Conservation (phyloP, 2,888 invertebrate species). For the Notodonta dromedarius region DNA sequence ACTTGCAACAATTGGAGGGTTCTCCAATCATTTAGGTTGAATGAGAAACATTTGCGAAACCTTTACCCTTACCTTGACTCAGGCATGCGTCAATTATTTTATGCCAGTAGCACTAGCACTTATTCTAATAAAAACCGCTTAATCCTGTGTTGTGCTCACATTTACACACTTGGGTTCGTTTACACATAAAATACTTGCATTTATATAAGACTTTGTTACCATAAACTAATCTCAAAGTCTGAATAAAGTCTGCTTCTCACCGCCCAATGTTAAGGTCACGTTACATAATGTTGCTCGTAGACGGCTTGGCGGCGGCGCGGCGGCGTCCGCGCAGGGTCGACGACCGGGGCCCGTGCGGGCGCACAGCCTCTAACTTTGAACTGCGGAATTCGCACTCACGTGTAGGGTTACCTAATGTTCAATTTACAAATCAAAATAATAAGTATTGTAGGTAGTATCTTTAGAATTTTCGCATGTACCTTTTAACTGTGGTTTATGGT, state of each 20-base stretch:
- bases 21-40: too few relatives aligned
- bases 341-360: conserved; percentile 78
- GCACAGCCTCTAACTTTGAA: conserved; percentile 67
- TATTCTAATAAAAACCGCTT: background rate
- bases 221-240: conserved; percentile 25
- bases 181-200: conserved; percentile 10
- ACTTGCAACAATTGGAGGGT: too few relatives aligned
- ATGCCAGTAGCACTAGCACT: too few relatives aligned
- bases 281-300: conserved; percentile 74
- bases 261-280: conserved; percentile 78
- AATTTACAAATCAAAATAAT: background rate
- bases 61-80: too few relatives aligned
- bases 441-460: too few relatives aligned
- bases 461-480: too few relatives aligned
- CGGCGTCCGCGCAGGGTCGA: conserved; percentile 64
- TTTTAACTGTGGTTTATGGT: too few relatives aligned
- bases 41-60: too few relatives aligned
- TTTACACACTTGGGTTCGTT: background rate
- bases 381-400: conserved; percentile 61
- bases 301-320: conserved; percentile 71
- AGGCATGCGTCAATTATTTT: too few relatives aligned
- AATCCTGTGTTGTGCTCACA: too few relatives aligned
- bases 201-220: conserved; percentile 15
- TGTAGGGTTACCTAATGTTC: background rate
- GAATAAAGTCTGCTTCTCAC: conserved; percentile 51